phyloP scores from a whole-genome alignment of 2,888 invertebrate genomes.

The Notodonta dromedarius region DNA sequence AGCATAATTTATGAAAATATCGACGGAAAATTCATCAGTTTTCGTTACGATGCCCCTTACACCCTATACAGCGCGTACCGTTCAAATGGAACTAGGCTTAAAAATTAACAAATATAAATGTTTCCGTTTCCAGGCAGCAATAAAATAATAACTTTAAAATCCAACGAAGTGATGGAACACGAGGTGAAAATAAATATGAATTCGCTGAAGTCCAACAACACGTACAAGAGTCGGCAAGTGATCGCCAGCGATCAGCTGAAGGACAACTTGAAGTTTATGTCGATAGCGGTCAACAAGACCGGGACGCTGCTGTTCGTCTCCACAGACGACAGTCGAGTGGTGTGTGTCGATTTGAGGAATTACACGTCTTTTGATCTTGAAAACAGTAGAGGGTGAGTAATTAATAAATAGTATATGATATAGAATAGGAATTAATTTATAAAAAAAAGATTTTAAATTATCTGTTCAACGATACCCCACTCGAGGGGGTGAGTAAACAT shows the following conservation, averaged over 20 bases:
- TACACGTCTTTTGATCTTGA: constrained; percentile 68
- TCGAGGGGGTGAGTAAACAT: too few relatives aligned
- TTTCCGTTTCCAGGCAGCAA: constrained; percentile 59
- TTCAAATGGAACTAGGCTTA: too few relatives aligned
- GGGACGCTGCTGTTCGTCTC: constrained; percentile 72
- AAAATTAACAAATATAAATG: not conserved
- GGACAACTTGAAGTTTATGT: constrained; percentile 60
- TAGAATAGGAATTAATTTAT: too few relatives aligned
- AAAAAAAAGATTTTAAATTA: too few relatives aligned
- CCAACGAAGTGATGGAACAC: constrained; percentile 65
- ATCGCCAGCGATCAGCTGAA: constrained; percentile 61
- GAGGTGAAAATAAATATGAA: constrained; percentile 52
- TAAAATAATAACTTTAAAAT: constrained; percentile 69
- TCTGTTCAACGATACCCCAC: too few relatives aligned
- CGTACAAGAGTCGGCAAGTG: constrained; percentile 52
- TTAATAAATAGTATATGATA: too few relatives aligned
- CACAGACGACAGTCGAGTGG: constrained; percentile 72
- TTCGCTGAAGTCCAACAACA: constrained; percentile 47
- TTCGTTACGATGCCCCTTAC: too few relatives aligned
- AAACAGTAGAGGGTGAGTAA: constrained; percentile 74
- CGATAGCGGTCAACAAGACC: constrained; percentile 69
- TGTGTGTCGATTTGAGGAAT: constrained; percentile 72
- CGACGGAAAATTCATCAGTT: too few relatives aligned
- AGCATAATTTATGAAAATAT: too few relatives aligned
- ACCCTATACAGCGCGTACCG: too few relatives aligned